phyloP scores from a whole-genome alignment of 2,113 vertebrate genomes.

The Zingel zingel region DNA sequence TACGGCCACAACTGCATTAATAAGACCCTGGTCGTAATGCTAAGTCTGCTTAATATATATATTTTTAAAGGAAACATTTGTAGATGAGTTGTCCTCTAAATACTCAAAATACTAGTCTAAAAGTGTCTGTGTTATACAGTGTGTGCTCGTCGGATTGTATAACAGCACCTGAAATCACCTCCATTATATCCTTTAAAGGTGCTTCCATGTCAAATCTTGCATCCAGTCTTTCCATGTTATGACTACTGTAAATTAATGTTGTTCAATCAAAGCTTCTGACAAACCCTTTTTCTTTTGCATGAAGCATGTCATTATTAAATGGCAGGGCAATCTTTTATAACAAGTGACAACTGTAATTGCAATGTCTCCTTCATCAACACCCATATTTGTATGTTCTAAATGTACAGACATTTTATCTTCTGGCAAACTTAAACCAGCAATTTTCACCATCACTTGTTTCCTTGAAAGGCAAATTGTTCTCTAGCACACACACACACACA shows the following conservation, averaged over 20 bases:
- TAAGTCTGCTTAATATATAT: background rate
- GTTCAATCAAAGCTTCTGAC: background rate
- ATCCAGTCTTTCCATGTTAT: background rate
- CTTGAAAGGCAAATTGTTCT: constrained; percentile 36
- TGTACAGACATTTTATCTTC: constrained; percentile 9
- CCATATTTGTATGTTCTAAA: background rate
- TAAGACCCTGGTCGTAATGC: background rate
- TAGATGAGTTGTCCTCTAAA: background rate
- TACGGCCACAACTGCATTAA: background rate
- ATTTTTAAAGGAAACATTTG: no score
- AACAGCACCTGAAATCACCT: no score
- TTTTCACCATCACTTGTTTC: constrained; percentile 13
- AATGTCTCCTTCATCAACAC: background rate
- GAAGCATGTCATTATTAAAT: background rate
- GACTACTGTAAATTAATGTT: background rate
- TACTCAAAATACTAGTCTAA: background rate
- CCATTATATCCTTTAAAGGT: background rate
- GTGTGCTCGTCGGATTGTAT: no score
- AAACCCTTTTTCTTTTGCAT: background rate
- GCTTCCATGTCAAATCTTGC: background rate
- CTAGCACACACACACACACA: constrained; percentile 8
- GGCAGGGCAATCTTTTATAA: background rate
- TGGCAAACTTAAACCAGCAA: constrained; percentile 6
- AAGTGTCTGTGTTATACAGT: background rate
- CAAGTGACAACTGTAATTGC: background rate